phyloP scores from a whole-genome alignment of 2,113 vertebrate species.

The Apus apus region DNA sequence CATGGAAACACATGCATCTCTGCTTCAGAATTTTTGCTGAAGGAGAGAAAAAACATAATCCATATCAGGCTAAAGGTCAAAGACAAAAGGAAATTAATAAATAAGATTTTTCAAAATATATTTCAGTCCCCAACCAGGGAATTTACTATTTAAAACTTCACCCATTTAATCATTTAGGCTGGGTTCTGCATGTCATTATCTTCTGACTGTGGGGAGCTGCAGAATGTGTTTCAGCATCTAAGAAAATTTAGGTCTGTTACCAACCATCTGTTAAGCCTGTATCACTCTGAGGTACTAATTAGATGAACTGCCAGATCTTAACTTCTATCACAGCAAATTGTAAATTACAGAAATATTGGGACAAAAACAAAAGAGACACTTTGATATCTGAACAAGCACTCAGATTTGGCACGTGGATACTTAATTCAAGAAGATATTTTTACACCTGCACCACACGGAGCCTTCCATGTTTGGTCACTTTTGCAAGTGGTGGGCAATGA shows the following conservation, averaged over 20 bases:
- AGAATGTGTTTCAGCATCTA: neutral
- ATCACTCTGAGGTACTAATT: neutral
- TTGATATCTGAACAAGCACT: neutral
- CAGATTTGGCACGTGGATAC: neutral
- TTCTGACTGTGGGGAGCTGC: neutral
- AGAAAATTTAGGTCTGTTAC: neutral
- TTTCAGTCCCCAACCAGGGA: neutral
- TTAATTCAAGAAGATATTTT: neutral
- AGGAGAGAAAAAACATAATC: neutral
- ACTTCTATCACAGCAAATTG: neutral
- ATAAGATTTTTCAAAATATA: neutral
- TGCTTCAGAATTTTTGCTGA: neutral
- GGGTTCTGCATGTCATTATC: neutral
- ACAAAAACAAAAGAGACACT: neutral
- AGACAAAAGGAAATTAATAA: neutral
- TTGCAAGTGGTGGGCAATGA: neutral
- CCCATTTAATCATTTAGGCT: neutral
- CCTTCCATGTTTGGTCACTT: neutral
- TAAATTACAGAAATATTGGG: neutral
- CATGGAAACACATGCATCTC: neutral
- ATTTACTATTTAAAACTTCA: neutral
- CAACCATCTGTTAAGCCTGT: neutral
- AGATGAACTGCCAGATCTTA: neutral
- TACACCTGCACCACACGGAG: neutral
- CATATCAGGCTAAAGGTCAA: neutral